Percentiles rank a stretch among this genome's conserved stretches.
Conservation (phyloP, 2,113 vertebrate genomes). For the Trochalopteron elliotii region DNA sequence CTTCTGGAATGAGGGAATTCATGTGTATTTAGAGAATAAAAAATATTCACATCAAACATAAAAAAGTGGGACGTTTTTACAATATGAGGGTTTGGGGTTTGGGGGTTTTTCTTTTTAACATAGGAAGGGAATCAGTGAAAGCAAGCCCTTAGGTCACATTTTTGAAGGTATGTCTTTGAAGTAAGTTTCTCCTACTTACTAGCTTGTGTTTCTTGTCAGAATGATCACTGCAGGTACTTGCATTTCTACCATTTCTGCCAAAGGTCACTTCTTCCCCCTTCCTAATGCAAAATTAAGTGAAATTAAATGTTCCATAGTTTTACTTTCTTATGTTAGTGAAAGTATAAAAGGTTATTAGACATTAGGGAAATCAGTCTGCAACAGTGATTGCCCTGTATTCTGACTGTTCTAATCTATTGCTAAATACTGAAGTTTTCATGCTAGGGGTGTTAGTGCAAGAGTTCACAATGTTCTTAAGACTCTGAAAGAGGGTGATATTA, state of each 20-base stretch:
- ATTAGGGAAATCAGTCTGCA: not conserved
- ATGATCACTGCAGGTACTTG: not conserved
- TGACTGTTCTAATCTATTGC: not conserved
- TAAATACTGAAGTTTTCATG: not conserved
- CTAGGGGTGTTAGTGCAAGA: not conserved
- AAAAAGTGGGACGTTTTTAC: not conserved
- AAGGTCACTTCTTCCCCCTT: not conserved
- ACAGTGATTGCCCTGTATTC: not conserved
- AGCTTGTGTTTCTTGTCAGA: not conserved
- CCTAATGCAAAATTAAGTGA: not conserved
- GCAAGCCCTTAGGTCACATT: not conserved
- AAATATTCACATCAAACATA: not conserved
- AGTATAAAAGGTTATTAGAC: not conserved
- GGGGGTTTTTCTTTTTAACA: accelerated
- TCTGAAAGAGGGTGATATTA: not conserved
- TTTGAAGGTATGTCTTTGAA: not conserved
- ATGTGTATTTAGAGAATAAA: not conserved
- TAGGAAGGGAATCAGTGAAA: not conserved
- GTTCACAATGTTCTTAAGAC: not conserved
- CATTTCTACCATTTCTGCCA: not conserved
- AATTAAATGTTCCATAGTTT: not conserved
- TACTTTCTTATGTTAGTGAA: not conserved
- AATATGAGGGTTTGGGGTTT: not conserved
- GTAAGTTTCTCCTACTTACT: not conserved
- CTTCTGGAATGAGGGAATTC: not conserved